phyloP scores from a whole-genome alignment of 2,113 vertebrate genomes.

The Neomonachus schauinslandi region DNA sequence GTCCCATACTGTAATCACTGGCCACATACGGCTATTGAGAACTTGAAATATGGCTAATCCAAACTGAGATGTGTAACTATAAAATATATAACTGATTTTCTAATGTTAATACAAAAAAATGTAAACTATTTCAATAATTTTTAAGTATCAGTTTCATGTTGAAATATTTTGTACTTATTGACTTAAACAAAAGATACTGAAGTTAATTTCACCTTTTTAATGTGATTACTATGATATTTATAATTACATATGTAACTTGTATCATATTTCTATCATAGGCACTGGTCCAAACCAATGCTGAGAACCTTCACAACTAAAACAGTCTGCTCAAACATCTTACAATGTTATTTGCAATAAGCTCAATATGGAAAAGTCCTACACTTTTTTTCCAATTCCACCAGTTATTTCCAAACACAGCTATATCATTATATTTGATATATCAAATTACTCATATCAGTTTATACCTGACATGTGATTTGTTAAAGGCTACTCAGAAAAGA shows the following conservation, averaged over 20 bases:
- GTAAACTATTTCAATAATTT: neutral
- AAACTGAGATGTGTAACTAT: neutral
- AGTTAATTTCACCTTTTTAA: slow-evolving; percentile 28
- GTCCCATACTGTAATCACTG: neutral
- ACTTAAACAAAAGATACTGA: slow-evolving; percentile 27
- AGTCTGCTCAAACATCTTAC: neutral
- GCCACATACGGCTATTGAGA: neutral
- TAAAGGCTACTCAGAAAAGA: slow-evolving; percentile 47
- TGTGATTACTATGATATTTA: neutral
- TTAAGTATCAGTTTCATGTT: slow-evolving; percentile 13
- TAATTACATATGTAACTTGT: neutral
- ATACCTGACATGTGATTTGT: neutral
- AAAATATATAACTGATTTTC: neutral
- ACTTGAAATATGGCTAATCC: neutral
- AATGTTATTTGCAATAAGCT: slow-evolving; percentile 27
- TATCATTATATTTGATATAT: neutral
- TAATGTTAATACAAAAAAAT: neutral
- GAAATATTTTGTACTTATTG: neutral
- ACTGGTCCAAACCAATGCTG: neutral
- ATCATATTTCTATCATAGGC: neutral
- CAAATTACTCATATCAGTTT: slow-evolving; percentile 36
- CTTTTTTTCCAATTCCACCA: slow-evolving; percentile 43
- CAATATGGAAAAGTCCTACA: neutral
- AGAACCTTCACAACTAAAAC: slow-evolving; percentile 48
- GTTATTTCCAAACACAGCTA: neutral